Percentiles rank a stretch among this genome's conserved stretches.
Evolutionary conservation across 2,888 invertebrate genomes (phyloP).

Genomic region (Taphrorychus bicolor): DNA sequence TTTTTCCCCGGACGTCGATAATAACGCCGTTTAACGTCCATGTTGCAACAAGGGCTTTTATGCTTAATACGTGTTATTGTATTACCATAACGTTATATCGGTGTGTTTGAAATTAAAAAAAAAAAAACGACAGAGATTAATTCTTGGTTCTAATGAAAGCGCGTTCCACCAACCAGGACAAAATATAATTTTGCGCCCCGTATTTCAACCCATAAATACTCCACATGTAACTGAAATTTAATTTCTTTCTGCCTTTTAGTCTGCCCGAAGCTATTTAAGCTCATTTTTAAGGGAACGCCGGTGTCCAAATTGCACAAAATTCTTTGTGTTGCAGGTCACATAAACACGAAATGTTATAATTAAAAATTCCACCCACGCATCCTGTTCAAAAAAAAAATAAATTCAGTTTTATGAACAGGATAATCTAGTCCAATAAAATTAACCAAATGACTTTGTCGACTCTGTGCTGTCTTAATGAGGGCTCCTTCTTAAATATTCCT

Average conservation of each 20-base stretch:
- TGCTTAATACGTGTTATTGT: too few species aligned
- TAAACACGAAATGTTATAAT: not conserved
- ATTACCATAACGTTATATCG: not conserved
- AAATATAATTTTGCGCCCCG: not conserved
- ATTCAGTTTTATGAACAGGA: constrained; percentile 27
- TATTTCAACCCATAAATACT: not conserved
- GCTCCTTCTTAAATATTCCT: constrained; percentile 10
- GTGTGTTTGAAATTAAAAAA: too few species aligned
- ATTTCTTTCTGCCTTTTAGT: not conserved
- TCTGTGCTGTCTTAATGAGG: constrained; percentile 20
- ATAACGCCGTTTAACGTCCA: not conserved
- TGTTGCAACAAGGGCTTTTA: not conserved
- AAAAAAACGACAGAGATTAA: not conserved
- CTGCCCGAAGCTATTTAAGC: not conserved
- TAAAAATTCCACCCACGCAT: constrained; percentile 24
- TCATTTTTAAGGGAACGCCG: not conserved
- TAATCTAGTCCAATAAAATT: constrained; percentile 28
- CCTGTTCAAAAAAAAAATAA: constrained; percentile 19
- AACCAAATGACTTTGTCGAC: constrained; percentile 20
- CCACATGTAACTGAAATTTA: not conserved
- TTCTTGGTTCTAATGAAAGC: not conserved
- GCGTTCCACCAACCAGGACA: not conserved
- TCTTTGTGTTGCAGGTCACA: not conserved
- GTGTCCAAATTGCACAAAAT: not conserved
- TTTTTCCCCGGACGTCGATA: not conserved